Conservation (phyloP, 92 coral and sea anemone species). For the Umimayanthus chanpuru region DNA sequence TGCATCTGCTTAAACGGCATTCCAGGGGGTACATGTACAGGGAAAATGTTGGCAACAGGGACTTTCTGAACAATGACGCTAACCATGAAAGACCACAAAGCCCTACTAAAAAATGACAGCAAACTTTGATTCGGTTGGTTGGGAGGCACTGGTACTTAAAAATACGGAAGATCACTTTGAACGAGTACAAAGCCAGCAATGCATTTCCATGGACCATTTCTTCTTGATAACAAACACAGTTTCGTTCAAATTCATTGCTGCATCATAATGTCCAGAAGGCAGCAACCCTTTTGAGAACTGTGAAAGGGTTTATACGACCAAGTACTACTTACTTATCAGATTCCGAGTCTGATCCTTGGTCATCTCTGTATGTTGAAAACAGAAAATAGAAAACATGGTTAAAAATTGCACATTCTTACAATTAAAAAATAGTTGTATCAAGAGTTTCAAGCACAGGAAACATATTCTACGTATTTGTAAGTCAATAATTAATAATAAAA, state of each 20-base stretch:
- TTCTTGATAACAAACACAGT: not conserved
- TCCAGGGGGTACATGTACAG: no score
- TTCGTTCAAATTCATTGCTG: not conserved
- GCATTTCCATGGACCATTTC: not conserved
- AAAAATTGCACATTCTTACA: not conserved
- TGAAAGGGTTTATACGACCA: not conserved
- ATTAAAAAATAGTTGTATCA: no score
- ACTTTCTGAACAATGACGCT: no score
- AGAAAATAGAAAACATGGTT: not conserved
- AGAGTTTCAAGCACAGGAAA: no score
- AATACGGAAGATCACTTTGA: not conserved
- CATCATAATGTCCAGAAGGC: not conserved
- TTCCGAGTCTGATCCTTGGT: conserved; percentile 37
- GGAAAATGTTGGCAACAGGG: no score
- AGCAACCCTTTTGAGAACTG: not conserved
- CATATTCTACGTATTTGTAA: no score
- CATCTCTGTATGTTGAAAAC: conserved; percentile 28
- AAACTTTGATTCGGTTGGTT: not conserved
- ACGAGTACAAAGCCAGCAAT: not conserved
- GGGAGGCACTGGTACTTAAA: not conserved
- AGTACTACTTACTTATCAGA: conserved; percentile 30
- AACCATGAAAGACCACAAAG: no score
- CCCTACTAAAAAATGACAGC: not conserved
- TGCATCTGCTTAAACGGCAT: no score
- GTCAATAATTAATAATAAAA: no score